Percentiles rank a stretch among this genome's conserved stretches.
phyloP scores from a whole-genome alignment of 2,888 invertebrate genomes.

The Limnephilus lunatus region DNA sequence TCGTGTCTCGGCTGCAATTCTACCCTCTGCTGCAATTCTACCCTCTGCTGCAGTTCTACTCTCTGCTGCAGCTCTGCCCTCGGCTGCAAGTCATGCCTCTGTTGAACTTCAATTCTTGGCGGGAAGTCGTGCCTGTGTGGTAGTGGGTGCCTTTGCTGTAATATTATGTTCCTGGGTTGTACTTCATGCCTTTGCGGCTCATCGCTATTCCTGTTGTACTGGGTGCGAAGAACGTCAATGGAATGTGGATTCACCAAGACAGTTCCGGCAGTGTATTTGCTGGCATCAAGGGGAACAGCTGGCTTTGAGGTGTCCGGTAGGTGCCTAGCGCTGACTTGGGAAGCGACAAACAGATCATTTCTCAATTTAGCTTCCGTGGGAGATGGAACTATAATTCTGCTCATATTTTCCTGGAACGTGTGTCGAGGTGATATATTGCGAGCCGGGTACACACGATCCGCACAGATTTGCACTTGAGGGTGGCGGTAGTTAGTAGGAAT shows the following conservation, averaged over 20 bases:
- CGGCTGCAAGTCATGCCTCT: not conserved
- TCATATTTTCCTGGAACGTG: constrained; percentile 78
- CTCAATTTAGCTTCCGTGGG: constrained; percentile 50
- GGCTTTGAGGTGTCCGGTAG: constrained; percentile 21
- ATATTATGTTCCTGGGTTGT: not conserved
- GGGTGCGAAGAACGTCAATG: constrained; percentile 37
- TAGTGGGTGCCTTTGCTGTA: not conserved
- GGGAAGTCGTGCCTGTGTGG: not conserved
- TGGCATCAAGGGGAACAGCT: constrained; percentile 15
- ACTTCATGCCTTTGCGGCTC: constrained; percentile 6
- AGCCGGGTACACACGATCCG: constrained; percentile 53
- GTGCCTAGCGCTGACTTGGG: constrained; percentile 13
- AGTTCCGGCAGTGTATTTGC: constrained; percentile 53
- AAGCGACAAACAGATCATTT: constrained; percentile 20
- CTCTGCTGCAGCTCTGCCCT: not conserved
- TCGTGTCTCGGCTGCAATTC: not conserved
- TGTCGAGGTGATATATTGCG: constrained; percentile 77
- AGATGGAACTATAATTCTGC: constrained; percentile 75
- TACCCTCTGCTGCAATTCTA: not conserved
- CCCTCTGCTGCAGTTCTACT: not conserved
- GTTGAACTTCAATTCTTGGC: not conserved
- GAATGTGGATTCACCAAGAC: constrained; percentile 49
- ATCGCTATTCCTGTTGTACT: constrained; percentile 43
- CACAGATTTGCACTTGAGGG: constrained; percentile 19
- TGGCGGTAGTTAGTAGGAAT: constrained; percentile 43